Conservation (phyloP, 2,113 vertebrate species). For the Struthidea cinerea region DNA sequence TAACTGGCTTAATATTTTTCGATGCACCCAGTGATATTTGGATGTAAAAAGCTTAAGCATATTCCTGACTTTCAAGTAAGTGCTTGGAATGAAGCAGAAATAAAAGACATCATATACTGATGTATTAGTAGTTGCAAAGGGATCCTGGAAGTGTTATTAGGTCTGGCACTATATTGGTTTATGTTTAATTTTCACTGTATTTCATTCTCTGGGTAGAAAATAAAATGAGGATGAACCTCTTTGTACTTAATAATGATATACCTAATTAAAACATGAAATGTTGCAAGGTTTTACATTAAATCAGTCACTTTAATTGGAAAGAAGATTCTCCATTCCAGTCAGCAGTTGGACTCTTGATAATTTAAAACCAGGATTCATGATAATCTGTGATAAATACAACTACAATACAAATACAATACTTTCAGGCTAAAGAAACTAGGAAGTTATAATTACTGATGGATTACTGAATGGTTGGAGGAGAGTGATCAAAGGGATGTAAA, state of each 20-base stretch:
- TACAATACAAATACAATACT: neutral
- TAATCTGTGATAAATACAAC: slow-evolving; percentile 61
- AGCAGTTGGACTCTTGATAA: slow-evolving; percentile 63
- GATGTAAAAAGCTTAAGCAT: neutral
- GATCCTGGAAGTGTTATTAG: neutral
- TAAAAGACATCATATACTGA: neutral
- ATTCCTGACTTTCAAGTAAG: neutral
- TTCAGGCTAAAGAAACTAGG: slow-evolving; percentile 57
- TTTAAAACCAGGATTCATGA: slow-evolving; percentile 63
- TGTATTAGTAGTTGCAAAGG: neutral
- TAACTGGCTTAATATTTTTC: neutral
- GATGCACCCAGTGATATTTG: neutral
- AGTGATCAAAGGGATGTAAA: slow-evolving; percentile 47
- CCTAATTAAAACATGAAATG: slow-evolving; percentile 66
- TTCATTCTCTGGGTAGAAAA: slow-evolving; percentile 21
- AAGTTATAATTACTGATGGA: slow-evolving; percentile 56
- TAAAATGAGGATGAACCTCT: slow-evolving; percentile 39
- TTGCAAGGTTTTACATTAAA: slow-evolving; percentile 55
- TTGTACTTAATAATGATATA: slow-evolving; percentile 47
- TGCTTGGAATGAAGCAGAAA: neutral
- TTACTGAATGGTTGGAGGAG: slow-evolving; percentile 47
- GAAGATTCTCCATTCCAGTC: slow-evolving; percentile 6
- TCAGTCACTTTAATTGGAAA: slow-evolving; percentile 71
- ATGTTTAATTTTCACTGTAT: slow-evolving; percentile 48
- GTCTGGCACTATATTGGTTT: neutral